Evolutionary conservation across 2,113 vertebrate species (phyloP).

Genomic region (Alectura lathami): DNA sequence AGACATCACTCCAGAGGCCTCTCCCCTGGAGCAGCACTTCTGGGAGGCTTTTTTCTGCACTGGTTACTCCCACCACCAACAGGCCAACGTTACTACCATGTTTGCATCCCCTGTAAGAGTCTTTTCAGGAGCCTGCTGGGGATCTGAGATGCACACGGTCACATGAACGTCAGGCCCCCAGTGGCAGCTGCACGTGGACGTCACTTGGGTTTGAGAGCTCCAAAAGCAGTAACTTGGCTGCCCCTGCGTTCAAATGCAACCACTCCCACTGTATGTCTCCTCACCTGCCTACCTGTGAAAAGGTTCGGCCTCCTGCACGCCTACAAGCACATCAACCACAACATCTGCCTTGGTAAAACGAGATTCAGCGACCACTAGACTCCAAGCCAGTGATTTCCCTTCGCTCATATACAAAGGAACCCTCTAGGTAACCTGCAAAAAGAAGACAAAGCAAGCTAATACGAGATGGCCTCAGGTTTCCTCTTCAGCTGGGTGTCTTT

Average conservation of each 20-base stretch:
- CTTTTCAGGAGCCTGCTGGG: not conserved
- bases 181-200: accelerated
- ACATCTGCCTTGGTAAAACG: not conserved
- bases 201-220: not conserved
- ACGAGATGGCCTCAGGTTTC: not conserved
- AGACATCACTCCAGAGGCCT: not conserved
- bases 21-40: not conserved
- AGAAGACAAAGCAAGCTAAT: not conserved
- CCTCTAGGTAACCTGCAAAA: not conserved
- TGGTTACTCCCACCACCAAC: not conserved
- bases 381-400: not conserved
- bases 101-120: not conserved
- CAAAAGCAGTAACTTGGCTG: not conserved
- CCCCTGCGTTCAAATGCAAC: not conserved
- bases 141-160: not conserved
- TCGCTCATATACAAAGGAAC: not conserved
- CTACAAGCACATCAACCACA: not conserved
- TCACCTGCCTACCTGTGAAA: accelerated
- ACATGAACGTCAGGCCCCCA: not conserved
- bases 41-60: not conserved
- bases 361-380: not conserved
- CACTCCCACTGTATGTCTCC: not conserved
- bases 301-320: not conserved
- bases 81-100: not conserved
- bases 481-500: not conserved